These are phyloP conservation scores for Cotesia chilonis DNA, from an alignment of 1,140 invertebrate species.

Conservation along the genomic window DNA sequence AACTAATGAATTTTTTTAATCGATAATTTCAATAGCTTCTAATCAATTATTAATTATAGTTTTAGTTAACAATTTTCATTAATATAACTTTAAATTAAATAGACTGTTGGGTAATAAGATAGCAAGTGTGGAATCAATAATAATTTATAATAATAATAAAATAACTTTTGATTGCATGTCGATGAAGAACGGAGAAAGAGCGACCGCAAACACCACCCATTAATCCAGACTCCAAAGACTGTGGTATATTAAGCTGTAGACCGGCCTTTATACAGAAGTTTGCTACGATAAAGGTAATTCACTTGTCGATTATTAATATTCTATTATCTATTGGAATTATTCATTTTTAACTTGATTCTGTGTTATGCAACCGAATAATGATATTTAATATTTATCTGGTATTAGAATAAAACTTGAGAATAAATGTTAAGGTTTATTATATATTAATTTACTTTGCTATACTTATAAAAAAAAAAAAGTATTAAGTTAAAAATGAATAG, in stretches of 20 bases:
- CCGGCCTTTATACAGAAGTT: constrained; percentile 83
- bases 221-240: constrained; percentile 77
- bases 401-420: neutral
- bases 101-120: constrained; percentile 19
- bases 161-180: constrained; percentile 20
- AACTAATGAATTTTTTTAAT: too few species aligned
- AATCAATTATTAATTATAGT: too few species aligned
- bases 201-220: constrained; percentile 70
- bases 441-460: neutral
- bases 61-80: too few species aligned
- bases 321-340: neutral
- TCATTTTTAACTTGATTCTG: neutral
- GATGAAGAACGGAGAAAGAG: constrained; percentile 67
- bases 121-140: neutral
- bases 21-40: too few species aligned
- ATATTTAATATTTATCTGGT: constrained; percentile 2
- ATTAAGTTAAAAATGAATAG: neutral
- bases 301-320: neutral
- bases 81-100: neutral
- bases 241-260: constrained; percentile 83
- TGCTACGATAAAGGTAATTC: constrained; percentile 80
- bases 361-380: neutral
- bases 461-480: neutral
- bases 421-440: neutral
- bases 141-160: neutral